Percentiles rank a stretch among this genome's conserved stretches.
Evolutionary conservation across 2,888 invertebrate species (phyloP).

Genomic region (Cephus sareptanus): DNA sequence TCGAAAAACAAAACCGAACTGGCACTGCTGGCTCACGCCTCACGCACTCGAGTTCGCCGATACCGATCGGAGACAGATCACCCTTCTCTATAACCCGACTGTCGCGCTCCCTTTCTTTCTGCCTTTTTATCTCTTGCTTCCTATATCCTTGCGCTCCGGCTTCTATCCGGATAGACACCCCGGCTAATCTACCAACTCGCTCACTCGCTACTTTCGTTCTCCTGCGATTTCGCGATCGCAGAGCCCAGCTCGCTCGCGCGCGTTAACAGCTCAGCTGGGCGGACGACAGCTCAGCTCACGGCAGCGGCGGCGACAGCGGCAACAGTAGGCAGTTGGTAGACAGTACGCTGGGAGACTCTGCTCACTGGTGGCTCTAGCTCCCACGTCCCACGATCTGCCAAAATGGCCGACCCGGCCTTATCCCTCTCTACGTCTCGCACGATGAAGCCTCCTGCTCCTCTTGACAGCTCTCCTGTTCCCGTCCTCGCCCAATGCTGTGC

Average conservation of each 20-base stretch:
- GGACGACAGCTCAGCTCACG: constrained; percentile 47
- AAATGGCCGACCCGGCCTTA: constrained; percentile 47
- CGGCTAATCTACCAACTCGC: constrained; percentile 9
- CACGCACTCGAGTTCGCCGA: constrained; percentile 15
- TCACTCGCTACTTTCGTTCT: constrained; percentile 6
- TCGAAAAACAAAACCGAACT: constrained; percentile 1
- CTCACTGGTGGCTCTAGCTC: neutral
- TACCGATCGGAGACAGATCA: neutral
- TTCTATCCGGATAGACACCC: constrained; percentile 9
- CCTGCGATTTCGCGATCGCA: constrained; percentile 12
- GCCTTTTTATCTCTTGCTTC: constrained; percentile 2
- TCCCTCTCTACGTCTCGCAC: constrained; percentile 20
- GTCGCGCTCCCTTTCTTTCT: neutral
- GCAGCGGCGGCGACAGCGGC: constrained; percentile 44
- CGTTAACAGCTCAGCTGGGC: constrained; percentile 56
- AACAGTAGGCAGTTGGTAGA: constrained; percentile 29
- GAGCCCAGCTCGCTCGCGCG: constrained; percentile 33
- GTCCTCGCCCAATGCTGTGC: neutral
- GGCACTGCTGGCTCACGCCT: constrained; percentile 12
- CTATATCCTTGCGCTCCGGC: neutral
- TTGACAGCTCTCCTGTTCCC: neutral
- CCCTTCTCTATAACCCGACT: constrained; percentile 5
- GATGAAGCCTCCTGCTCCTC: neutral
- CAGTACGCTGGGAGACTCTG: constrained; percentile 29
- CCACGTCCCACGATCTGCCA: constrained; percentile 44